Evolutionary conservation across 2,797 vertebrate genomes (phyloP).

Genomic region (Silurus lanzhouensis): DNA sequence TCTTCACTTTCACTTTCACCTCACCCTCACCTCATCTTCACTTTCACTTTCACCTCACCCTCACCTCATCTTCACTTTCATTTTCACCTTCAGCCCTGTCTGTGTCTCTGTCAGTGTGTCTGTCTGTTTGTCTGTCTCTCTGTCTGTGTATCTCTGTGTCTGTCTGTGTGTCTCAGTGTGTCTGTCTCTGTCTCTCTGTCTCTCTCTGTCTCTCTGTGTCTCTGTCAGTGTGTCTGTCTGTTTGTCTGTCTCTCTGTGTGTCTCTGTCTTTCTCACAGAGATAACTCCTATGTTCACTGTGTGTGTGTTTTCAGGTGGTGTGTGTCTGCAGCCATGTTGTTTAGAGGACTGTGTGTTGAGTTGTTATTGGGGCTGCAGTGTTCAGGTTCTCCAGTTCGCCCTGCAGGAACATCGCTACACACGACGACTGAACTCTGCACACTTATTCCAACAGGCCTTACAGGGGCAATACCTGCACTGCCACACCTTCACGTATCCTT

Average conservation of each 20-base stretch:
- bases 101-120: background rate
- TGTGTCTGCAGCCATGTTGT: slow-evolving; percentile 77
- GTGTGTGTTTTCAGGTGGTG: slow-evolving; percentile 72
- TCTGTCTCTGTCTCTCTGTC: background rate
- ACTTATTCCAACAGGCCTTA: slow-evolving; percentile 83
- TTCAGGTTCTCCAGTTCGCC: slow-evolving; percentile 80
- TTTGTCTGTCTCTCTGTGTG: background rate
- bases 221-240: background rate
- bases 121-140: background rate
- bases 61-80: background rate
- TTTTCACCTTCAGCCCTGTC: background rate
- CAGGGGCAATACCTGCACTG: no score
- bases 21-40: no score
- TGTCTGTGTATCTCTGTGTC: background rate
- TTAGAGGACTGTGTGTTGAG: slow-evolving; percentile 86
- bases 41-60: background rate
- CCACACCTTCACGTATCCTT: no score
- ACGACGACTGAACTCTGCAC: slow-evolving; percentile 75
- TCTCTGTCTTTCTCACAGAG: background rate
- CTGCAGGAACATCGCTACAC: slow-evolving; percentile 80
- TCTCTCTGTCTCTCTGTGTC: background rate
- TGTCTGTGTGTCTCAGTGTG: background rate
- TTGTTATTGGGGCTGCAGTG: slow-evolving; percentile 92
- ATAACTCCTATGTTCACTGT: background rate
- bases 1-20: background rate